phyloP scores from a whole-genome alignment of 2,113 vertebrate species.

The Semicossyphus pulcher region DNA sequence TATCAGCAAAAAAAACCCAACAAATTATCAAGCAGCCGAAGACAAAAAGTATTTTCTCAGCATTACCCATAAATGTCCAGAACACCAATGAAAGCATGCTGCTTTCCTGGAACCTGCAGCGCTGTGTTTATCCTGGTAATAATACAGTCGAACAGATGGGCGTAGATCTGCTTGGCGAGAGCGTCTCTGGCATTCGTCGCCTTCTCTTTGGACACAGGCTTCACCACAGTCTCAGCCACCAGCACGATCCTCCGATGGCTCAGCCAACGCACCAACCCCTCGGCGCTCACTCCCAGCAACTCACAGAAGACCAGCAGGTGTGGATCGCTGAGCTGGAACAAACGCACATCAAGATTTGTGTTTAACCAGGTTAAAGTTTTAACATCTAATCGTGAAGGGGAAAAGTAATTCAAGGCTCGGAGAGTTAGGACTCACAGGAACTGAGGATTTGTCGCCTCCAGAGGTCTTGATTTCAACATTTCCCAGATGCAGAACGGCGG shows the following conservation, averaged over 20 bases:
- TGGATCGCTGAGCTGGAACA: conserved; percentile 83
- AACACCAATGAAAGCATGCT: conserved; percentile 95
- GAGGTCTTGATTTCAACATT: conserved; percentile 87
- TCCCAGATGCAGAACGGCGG: conserved; percentile 94
- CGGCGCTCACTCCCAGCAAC: conserved; percentile 83
- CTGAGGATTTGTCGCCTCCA: conserved; percentile 88
- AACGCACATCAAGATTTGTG: not conserved
- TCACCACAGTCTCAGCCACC: conserved; percentile 88
- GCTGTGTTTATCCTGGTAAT: conserved; percentile 92
- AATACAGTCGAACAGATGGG: conserved; percentile 92
- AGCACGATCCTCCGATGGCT: conserved; percentile 91
- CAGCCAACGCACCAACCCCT: conserved; percentile 86
- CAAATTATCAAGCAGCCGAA: not conserved
- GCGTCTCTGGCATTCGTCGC: conserved; percentile 91
- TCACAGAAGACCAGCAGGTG: conserved; percentile 91
- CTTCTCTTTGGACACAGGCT: conserved; percentile 88
- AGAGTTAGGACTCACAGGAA: conserved; percentile 84
- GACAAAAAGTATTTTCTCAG: not conserved
- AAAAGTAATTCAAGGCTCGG: not conserved
- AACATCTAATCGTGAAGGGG: not conserved
- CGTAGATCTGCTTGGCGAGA: conserved; percentile 95
- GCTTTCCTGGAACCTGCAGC: conserved; percentile 89
- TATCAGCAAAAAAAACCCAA: not conserved
- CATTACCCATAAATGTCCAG: conserved; percentile 98
- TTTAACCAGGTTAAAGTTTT: conserved; percentile 5